Base-by-base conservation (phyloP, 2,888 invertebrate species). In the Andrena hattorfiana region DNA sequence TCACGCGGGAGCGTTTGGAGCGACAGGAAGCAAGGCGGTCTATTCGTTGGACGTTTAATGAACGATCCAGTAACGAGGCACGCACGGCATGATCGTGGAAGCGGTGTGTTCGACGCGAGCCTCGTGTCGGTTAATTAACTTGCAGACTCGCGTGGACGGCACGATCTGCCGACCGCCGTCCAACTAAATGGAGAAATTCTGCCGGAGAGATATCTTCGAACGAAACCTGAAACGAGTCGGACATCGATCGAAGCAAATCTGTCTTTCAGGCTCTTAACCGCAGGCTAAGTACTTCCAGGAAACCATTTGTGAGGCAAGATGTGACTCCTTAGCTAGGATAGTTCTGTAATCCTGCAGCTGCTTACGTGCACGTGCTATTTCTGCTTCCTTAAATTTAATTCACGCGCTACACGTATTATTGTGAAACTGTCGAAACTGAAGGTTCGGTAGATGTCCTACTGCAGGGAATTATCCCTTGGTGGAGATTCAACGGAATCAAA, bases 121-220 rank as follows among this genome's bases (percentile, higher is more conserved):
- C 30, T 23, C 26, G 20, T 35, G 48, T 20, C 60, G 60, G 56
- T 78, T 84, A 81, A 84, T 85, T 74, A 81, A 84, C 42, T 60
- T 30, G 51, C 6, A 60, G 66, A 32, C 28, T 16, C 20, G 26
- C 48, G 35, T 54, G 16, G 70, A 51, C 70, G 51, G 64, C 71
- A 75, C 74, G 67, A 82, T 78, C 70, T 64, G 82, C 51, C 48
- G 35, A 28, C 30, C 49, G 13, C n/a, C 16, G 54, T 28, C 32
- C 30, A 16, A 35, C 10, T 8, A 26, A 23, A 48, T 5, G 35
- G 28, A 23, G 60, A 51, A 42, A 67, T 51, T 62, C n/a, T 26
- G 10, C 13, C 7, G 13, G 2, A 20, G 32, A 51, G 30, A 16
- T 59, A n/a, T 60, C 16, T 28, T 28, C 20, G n/a, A 16, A 35